phyloP scores from a whole-genome alignment of 2,113 vertebrate species.

The Pholis gunnellus region DNA sequence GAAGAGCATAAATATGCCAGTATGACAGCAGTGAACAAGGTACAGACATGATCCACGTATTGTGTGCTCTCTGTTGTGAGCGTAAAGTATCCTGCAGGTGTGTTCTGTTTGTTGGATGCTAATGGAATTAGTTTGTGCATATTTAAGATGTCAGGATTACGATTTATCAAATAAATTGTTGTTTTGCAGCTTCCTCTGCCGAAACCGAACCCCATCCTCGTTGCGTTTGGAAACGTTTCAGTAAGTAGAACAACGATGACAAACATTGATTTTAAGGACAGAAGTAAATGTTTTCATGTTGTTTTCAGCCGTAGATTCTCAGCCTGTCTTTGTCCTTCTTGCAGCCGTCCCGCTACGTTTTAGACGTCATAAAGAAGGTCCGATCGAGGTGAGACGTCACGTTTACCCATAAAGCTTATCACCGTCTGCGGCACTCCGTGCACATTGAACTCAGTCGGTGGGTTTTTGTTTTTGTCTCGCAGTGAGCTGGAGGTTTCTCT shows the following conservation, averaged over 20 bases:
- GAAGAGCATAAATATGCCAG: constrained; percentile 89
- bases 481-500: constrained; percentile 97
- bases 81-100: not conserved
- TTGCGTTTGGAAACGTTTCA: constrained; percentile 89
- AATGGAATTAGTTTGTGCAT: not conserved
- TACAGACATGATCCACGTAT: constrained; percentile 50
- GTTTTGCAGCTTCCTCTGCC: constrained; percentile 88
- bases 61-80: not conserved
- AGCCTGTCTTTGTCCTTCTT: constrained; percentile 38
- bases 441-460: not conserved
- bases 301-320: not conserved
- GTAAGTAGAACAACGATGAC: constrained; percentile 82
- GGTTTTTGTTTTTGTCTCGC: not conserved
- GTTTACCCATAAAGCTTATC: not conserved
- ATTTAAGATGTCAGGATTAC: not conserved
- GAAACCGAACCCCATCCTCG: constrained; percentile 88
- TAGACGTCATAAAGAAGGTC: constrained; percentile 95
- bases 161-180: constrained; percentile 9
- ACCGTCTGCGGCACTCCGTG: not conserved
- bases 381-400: constrained; percentile 90
- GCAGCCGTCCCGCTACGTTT: constrained; percentile 89
- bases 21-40: constrained; percentile 91
- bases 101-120: too few relatives aligned
- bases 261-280: not conserved
- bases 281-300: too few relatives aligned